Base-by-base conservation (phyloP, 2,113 vertebrate genomes). In the Hystrix brachyura region DNA sequence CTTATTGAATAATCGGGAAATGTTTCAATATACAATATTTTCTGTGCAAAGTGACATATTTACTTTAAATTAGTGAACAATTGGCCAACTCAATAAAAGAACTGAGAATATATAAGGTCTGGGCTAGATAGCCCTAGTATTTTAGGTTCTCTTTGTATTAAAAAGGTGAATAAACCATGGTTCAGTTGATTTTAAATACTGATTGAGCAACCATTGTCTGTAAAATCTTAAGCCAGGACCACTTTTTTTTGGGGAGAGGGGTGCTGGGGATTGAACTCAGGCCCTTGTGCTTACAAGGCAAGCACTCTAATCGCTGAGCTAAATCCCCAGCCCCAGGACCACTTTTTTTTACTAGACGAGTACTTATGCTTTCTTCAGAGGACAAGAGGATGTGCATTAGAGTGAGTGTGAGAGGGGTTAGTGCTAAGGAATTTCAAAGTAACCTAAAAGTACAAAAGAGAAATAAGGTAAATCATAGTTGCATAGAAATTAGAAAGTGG, bases 131-230 rank as follows among this genome's bases (percentile, higher is more conserved):
- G 5, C 7, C 32, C 19, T 59, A 43, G 3, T 86, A 55, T 76
- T 91, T 94, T 71, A 86, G 53, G 59, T 5, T 65, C 5, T 90
- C 29, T 92, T 79, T 94, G 91, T 88, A 53, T 48, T 65, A n/a
- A 38, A 62, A 74, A 71, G 32, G 34, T 91, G 32, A 57, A 25
- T 62, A 84, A 90, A 32, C 72, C 65, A 29, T 48, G 55, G 21
- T 85, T 95, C 59, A 82, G 55, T 25, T 86, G 79, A 82, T 65
- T 89, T 96, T 53, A 90, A 95, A 60, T 74, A 87, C 25, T 72
- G 93, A 74, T 38, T 21, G 25, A 65, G 23, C 67, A 57, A 55
- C 69, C 2, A 38, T 93, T 72, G 74, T 81, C 34, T 84, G 25
- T 14, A 76, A 93, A 62, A 86, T 7, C 13, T 17, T 14, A 87